Conservation (phyloP, 1,140 invertebrate genomes). For the Stegodyphus mimosarum region DNA sequence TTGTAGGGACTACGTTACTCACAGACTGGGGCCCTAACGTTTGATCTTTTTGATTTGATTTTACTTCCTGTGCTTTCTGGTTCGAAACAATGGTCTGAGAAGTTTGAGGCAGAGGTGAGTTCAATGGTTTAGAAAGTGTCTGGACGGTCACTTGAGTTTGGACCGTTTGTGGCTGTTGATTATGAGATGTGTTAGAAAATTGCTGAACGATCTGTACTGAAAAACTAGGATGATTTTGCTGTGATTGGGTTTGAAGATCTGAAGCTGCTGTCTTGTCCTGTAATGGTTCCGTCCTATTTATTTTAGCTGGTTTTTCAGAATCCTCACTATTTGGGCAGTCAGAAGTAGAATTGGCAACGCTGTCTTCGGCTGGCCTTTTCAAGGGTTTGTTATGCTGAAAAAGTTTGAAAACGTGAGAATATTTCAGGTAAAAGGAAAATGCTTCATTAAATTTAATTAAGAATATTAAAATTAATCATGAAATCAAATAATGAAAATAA, state of each 20-base stretch:
- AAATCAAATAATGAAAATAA: too few relatives aligned
- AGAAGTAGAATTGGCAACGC: conserved; percentile 1
- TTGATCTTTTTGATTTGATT: not conserved
- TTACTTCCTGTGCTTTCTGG: not conserved
- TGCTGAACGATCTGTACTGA: conserved; percentile 91
- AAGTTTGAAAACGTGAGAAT: not conserved
- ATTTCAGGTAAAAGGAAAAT: too few relatives aligned
- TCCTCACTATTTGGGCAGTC: conserved; percentile 12
- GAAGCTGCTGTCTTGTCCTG: not conserved
- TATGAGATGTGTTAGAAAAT: conserved; percentile 77
- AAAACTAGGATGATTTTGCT: conserved; percentile 75
- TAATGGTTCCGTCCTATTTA: not conserved
- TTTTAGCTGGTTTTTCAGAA: conserved; percentile 22
- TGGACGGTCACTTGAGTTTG: conserved; percentile 93
- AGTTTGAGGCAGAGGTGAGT: conserved; percentile 72
- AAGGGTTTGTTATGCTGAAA: conserved; percentile 24
- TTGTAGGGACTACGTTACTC: not conserved
- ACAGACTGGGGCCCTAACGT: not conserved
- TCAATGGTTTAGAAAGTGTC: conserved; percentile 84
- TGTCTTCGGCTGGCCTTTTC: conserved; percentile 25
- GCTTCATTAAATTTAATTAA: too few relatives aligned
- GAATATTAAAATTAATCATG: too few relatives aligned
- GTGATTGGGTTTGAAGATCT: not conserved
- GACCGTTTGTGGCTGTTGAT: conserved; percentile 79
- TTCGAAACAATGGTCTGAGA: not conserved